phyloP scores from a whole-genome alignment of 2,888 invertebrate genomes.

The Conistra vaccinii region DNA sequence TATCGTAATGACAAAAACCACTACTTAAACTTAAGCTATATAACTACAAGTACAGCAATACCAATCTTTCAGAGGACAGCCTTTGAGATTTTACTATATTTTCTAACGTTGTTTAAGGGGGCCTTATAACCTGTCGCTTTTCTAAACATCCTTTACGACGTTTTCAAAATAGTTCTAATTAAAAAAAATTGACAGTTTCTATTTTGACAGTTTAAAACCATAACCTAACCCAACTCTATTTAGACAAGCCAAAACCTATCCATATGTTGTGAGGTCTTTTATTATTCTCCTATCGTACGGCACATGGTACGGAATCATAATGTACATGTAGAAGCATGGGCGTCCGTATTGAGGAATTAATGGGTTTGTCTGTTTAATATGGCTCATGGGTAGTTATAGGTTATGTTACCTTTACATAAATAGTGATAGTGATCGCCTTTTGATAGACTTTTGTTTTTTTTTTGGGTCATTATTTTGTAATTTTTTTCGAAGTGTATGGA shows the following conservation, averaged over 20 bases:
- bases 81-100: neutral
- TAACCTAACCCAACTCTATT: slow-evolving; percentile 46
- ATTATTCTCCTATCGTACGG: slow-evolving; percentile 56
- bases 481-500: too few species aligned
- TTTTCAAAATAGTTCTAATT: neutral
- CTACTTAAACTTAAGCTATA: too few species aligned
- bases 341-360: slow-evolving; percentile 64
- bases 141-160: neutral
- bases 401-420: slow-evolving; percentile 44
- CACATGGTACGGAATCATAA: slow-evolving; percentile 55
- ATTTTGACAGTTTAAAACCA: slow-evolving; percentile 25
- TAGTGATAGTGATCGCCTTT: slow-evolving; percentile 45
- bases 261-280: slow-evolving; percentile 42
- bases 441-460: slow-evolving; percentile 19
- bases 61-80: neutral
- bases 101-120: too few species aligned
- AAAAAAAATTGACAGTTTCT: neutral
- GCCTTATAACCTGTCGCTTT: neutral
- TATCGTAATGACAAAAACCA: too few species aligned
- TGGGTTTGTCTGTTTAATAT: slow-evolving; percentile 59
- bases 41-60: neutral
- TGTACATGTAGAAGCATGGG: slow-evolving; percentile 44
- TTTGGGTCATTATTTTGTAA: neutral
- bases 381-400: slow-evolving; percentile 38
- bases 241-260: slow-evolving; percentile 42